phyloP scores from a whole-genome alignment of 1,140 invertebrate species.

The Drosophila arawakana region DNA sequence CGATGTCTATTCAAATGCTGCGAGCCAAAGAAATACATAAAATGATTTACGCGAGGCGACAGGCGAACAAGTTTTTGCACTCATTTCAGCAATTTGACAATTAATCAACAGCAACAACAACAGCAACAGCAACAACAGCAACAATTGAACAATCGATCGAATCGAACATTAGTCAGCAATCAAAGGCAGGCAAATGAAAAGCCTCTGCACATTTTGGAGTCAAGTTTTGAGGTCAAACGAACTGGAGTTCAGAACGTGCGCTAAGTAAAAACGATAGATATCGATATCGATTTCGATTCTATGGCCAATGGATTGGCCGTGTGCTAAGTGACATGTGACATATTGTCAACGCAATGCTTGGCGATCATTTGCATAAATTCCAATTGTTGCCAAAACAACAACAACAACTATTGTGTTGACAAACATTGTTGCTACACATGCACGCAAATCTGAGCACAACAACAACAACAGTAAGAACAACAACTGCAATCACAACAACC shows the following conservation, averaged over 20 bases:
- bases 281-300: conserved; percentile 51
- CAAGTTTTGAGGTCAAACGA: conserved; percentile 53
- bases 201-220: conserved; percentile 35
- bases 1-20: conserved; percentile 21
- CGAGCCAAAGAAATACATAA: conserved; percentile 11
- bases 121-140: conserved; percentile 37
- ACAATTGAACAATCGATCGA: conserved; percentile 46
- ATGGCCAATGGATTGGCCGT: conserved; percentile 48
- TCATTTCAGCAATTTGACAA: conserved; percentile 83
- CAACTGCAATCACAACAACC: conserved; percentile 25
- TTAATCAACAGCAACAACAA: conserved; percentile 76
- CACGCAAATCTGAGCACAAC: conserved; percentile 49
- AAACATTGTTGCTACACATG: conserved; percentile 82
- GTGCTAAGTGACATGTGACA: conserved; percentile 80
- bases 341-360: conserved; percentile 80
- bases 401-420: conserved; percentile 74
- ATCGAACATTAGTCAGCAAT: conserved; percentile 72
- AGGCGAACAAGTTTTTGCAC: conserved; percentile 80
- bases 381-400: conserved; percentile 52
- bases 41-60: conserved; percentile 76
- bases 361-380: conserved; percentile 82
- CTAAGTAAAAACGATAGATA: conserved; percentile 58
- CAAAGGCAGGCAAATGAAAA: conserved; percentile 50
- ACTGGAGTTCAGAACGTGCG: conserved; percentile 75
- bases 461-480: conserved; percentile 28